These are phyloP conservation scores for Drosophila villosipedis DNA, from an alignment of 2,888 invertebrate genomes.

Conservation along the genomic window DNA sequence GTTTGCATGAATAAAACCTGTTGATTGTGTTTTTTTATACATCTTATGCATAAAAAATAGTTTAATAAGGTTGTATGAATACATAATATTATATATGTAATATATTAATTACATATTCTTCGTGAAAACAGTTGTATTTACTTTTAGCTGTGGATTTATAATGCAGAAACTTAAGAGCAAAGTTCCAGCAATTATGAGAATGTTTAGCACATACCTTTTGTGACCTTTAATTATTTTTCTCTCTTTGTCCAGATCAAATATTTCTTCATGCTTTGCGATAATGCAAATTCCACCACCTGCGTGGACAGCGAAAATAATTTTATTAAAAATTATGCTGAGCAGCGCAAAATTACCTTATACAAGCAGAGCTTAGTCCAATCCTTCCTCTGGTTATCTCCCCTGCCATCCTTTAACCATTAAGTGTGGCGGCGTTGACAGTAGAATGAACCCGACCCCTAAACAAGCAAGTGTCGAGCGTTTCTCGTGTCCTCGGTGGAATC, in stretches of 20 bases:
- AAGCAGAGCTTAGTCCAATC: conserved; percentile 9
- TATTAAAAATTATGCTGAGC: conserved; percentile 37
- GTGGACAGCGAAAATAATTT: conserved; percentile 38
- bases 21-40: no score
- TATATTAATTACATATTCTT: not conserved
- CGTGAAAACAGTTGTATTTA: not conserved
- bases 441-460: conserved; percentile 35
- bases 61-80: not conserved
- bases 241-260: not conserved
- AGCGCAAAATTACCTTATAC: conserved; percentile 12
- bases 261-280: not conserved
- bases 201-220: not conserved
- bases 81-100: not conserved
- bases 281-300: conserved; percentile 1
- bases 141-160: not conserved
- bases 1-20: not conserved
- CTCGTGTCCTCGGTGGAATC: conserved; percentile 6
- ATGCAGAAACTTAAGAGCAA: not conserved
- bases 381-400: conserved; percentile 38
- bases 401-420: not conserved
- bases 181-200: not conserved
- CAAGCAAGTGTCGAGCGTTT: conserved; percentile 38
- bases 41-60: not conserved
- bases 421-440: not conserved
- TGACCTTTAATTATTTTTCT: not conserved